phyloP scores from a whole-genome alignment of 2,797 vertebrate species.

The Anguilla obscura region DNA sequence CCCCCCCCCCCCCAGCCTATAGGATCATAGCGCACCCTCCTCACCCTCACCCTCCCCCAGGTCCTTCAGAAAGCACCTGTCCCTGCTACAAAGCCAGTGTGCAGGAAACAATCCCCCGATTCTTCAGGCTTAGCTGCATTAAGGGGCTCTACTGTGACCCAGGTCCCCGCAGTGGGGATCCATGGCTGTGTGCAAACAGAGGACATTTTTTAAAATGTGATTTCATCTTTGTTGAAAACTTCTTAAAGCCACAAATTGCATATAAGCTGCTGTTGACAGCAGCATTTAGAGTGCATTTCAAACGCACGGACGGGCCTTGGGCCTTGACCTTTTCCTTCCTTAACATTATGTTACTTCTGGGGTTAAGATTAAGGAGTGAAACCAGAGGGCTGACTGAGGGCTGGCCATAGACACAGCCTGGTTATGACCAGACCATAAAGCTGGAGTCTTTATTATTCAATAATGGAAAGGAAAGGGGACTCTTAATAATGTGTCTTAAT shows the following conservation, averaged over 20 bases:
- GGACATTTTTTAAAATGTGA: not conserved
- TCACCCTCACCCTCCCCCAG: not conserved
- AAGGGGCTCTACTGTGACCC: not conserved
- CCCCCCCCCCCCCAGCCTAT: not conserved
- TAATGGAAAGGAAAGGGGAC: not conserved
- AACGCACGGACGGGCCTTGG: not conserved
- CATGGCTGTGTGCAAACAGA: not conserved
- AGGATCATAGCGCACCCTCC: not conserved
- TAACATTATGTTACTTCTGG: not conserved
- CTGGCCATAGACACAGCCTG: not conserved
- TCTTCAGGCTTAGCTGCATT: not conserved
- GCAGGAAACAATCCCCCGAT: not conserved
- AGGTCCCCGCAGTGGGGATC: not conserved
- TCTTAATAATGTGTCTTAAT: not conserved
- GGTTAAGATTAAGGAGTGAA: not conserved
- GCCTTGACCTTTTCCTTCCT: not conserved
- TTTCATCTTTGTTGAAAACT: not conserved
- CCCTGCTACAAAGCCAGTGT: not conserved
- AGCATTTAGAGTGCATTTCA: not conserved
- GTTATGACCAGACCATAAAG: not conserved
- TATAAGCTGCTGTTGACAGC: slow-evolving; percentile 2
- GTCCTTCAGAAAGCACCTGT: not conserved
- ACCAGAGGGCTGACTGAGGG: not conserved
- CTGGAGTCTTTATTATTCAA: not conserved
- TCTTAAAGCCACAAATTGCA: slow-evolving; percentile 8